Base-by-base conservation (phyloP, 2,113 vertebrate genomes). In the Urocitellus parryii region DNA sequence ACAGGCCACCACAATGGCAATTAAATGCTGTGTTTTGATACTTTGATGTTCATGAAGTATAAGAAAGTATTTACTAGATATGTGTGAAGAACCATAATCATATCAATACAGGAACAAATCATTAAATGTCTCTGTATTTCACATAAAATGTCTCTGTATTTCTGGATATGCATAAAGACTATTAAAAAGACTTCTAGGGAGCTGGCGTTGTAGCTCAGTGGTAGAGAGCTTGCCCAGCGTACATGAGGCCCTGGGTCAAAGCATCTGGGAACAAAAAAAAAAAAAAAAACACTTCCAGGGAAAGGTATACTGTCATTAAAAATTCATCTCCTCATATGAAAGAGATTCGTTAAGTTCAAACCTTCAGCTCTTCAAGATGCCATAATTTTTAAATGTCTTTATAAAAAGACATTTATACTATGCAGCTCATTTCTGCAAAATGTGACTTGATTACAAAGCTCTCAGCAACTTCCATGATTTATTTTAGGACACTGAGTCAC, bases 401-500 rank as follows among this genome's bases (percentile, higher is more conserved):
- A 96, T 84, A 90, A 73, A 95, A 96, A 93, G 88, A 96, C 96
- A 91, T 42, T 53, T 10, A 29, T 8, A 92, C 56, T 53, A 16
- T 12, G 42, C 70, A 92, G 29, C 79, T 92, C 94, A 97, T 83
- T 95, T 97, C 96, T 97, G 94, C 68, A 20, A 0, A 87, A 93
- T 95, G 27, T 93, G 97, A 96, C 93, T 97, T 53, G 0, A 98
- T 97, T 91, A 97, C 96, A 86, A 97, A 94, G 97, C 96, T 91
- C 94, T 97, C 94, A 72, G 91, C 34, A 89, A 97, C 97, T 87
- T 63, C 96, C 45, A 70, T 86, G 92, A 95, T 97, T 98, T 98
- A 98, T 98, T 98, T 98, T 98, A 97, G 97, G 97, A 98, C 96
- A 89, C 96, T 98, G 98, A 98, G 97, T 98, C 98, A 98, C 95